These are phyloP conservation scores for Tribolium madens DNA, from an alignment of 1,140 invertebrate species.

Conservation along the genomic window DNA sequence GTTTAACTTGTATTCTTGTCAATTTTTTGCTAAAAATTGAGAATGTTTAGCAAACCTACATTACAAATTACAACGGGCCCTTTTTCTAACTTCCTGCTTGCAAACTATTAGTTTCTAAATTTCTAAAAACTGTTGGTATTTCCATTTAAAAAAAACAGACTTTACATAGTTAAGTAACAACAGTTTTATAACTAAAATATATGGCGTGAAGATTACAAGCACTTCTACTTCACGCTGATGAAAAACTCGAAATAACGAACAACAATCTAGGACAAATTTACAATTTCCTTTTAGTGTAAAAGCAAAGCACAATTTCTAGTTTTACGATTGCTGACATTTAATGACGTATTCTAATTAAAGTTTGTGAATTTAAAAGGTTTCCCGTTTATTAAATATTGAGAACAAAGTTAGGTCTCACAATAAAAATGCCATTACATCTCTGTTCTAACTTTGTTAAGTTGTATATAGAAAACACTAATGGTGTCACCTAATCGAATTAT, in stretches of 20 bases:
- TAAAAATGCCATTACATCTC: slow-evolving; percentile 33
- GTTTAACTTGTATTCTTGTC: no score
- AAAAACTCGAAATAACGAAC: background rate
- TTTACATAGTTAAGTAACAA: slow-evolving; percentile 19
- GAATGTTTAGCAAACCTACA: no score
- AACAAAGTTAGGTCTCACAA: slow-evolving; percentile 33
- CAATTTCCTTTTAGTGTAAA: slow-evolving; percentile 4
- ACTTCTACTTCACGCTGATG: background rate
- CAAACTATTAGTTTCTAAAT: no score
- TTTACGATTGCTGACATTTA: slow-evolving; percentile 16
- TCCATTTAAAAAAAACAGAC: no score
- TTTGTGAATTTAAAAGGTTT: background rate
- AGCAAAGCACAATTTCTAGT: background rate
- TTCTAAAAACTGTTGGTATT: no score
- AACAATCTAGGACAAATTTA: slow-evolving; percentile 15
- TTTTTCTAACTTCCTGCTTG: no score
- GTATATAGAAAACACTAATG: slow-evolving; percentile 40
- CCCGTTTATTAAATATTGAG: slow-evolving; percentile 13
- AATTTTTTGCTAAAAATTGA: no score
- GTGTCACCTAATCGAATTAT: slow-evolving; percentile 39
- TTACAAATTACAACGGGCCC: no score
- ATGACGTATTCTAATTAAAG: slow-evolving; percentile 30
- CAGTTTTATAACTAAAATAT: slow-evolving; percentile 2
- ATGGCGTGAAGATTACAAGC: background rate
- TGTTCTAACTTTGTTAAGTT: slow-evolving; percentile 29